Conservation (phyloP, 2,113 vertebrate genomes). For the Centropus bengalensis region DNA sequence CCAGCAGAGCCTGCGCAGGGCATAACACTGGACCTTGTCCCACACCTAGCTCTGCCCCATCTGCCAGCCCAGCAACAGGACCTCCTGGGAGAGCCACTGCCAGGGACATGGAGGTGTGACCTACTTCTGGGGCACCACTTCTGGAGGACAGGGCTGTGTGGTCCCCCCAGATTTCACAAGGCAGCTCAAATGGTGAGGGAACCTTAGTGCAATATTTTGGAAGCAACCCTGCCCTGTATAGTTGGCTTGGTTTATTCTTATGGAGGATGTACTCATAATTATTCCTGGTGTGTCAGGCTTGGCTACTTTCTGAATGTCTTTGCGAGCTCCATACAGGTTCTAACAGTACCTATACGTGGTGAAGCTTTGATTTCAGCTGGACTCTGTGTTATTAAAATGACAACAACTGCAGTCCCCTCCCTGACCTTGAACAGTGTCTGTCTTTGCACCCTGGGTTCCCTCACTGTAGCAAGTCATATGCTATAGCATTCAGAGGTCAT, state of each 20-base stretch:
- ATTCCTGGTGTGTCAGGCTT: background rate
- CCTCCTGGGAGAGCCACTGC: background rate
- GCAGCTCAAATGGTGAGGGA: background rate
- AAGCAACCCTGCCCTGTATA: background rate
- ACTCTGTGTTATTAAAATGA: background rate
- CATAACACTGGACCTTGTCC: fast-evolving
- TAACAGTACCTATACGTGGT: background rate
- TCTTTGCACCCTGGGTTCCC: background rate
- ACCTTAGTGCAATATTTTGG: too few species aligned
- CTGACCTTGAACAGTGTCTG: background rate
- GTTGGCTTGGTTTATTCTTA: background rate
- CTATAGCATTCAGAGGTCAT: background rate
- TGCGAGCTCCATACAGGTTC: background rate
- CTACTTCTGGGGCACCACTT: background rate
- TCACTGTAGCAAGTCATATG: background rate
- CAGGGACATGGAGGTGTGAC: fast-evolving
- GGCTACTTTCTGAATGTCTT: background rate
- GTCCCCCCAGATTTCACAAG: background rate
- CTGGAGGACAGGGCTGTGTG: background rate
- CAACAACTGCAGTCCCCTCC: background rate
- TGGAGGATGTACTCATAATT: background rate
- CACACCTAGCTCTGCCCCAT: background rate
- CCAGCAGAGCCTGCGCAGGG: background rate
- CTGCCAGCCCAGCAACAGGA: background rate
- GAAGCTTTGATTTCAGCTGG: background rate